These are phyloP conservation scores for Candoia aspera DNA, from an alignment of 2,113 vertebrate species.

Conservation along the genomic window DNA sequence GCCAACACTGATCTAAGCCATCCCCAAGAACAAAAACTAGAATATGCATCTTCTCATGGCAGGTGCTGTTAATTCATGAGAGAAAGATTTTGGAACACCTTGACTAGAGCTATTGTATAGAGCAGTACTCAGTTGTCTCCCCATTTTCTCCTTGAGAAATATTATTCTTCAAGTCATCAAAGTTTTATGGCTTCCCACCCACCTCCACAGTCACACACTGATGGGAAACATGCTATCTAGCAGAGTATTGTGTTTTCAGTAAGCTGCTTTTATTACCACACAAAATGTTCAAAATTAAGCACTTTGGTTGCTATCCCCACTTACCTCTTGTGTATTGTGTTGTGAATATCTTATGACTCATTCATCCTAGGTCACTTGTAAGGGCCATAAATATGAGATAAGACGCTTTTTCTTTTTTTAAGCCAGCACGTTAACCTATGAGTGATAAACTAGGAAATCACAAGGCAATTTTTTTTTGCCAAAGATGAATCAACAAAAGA, in stretches of 20 bases:
- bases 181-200: not conserved
- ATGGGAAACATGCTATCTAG: constrained; percentile 36
- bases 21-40: not conserved
- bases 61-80: not conserved
- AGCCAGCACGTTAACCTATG: constrained; percentile 26
- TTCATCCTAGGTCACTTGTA: constrained; percentile 39
- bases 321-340: constrained; percentile 48
- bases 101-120: too few relatives aligned
- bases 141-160: constrained; percentile 1
- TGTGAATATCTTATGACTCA: constrained; percentile 69
- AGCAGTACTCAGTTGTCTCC: not conserved
- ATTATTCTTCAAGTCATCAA: not conserved
- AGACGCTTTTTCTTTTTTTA: constrained; percentile 25
- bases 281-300: constrained; percentile 25
- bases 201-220: not conserved
- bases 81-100: not conserved
- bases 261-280: constrained; percentile 36
- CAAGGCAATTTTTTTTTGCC: constrained; percentile 3
- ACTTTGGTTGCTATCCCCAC: constrained; percentile 23
- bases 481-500: not conserved
- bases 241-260: constrained; percentile 43
- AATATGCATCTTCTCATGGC: not conserved
- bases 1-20: not conserved
- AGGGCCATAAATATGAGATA: constrained; percentile 56
- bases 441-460: constrained; percentile 46